phyloP scores from a whole-genome alignment of 2,113 vertebrate genomes.

The Gasterosteus aculeatus region DNA sequence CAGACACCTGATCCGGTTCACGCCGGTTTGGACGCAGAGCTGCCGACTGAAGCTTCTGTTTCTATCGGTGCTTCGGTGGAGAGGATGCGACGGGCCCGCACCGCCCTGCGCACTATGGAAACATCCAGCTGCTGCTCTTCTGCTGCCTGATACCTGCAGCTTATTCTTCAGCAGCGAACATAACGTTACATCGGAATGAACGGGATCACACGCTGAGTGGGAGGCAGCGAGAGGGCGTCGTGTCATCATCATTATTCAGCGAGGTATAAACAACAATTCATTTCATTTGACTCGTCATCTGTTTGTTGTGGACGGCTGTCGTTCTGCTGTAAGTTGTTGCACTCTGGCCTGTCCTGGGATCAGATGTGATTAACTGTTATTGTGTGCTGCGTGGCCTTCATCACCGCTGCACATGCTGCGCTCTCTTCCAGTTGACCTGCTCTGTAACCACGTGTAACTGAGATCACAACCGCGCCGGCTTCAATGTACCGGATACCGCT shows the following conservation, averaged over 20 bases:
- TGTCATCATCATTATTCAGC: not conserved
- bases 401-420: constrained; percentile 1
- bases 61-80: not conserved
- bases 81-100: constrained; percentile 30
- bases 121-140: constrained; percentile 10
- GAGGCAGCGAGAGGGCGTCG: constrained; percentile 3
- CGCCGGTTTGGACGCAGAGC: accelerated
- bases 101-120: constrained; percentile 2
- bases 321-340: not conserved
- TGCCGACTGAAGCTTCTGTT: not conserved
- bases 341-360: not conserved
- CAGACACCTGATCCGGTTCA: constrained; percentile 2
- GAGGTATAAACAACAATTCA: constrained; percentile 23
- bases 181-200: not conserved
- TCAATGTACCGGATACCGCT: not conserved
- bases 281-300: not conserved
- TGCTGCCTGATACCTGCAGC: not conserved
- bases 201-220: not conserved
- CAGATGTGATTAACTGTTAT: not conserved
- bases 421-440: too few species aligned
- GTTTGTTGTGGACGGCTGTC: not conserved
- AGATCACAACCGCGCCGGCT: not conserved
- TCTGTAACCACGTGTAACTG: not conserved
- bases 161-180: not conserved
- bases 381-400: constrained; percentile 28